These are phyloP conservation scores for Parotia lawesii DNA, from an alignment of 2,113 vertebrate genomes.

Conservation along the genomic window DNA sequence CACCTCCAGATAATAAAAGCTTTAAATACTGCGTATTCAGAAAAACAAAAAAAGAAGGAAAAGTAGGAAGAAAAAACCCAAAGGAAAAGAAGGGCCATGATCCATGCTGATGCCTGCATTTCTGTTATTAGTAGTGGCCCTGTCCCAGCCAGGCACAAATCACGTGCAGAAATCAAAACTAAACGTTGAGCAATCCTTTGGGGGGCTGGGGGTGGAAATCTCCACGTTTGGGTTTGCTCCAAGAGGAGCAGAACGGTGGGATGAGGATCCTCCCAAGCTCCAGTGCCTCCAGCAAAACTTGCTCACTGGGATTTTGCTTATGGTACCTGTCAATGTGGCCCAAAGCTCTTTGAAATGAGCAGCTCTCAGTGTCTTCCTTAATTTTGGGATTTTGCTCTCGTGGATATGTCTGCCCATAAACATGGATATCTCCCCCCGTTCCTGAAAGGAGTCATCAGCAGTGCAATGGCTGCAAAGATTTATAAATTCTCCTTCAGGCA, in stretches of 20 bases:
- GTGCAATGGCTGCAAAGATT: not conserved
- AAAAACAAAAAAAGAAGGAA: not conserved
- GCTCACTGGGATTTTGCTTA: not conserved
- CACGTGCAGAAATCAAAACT: conserved; percentile 41
- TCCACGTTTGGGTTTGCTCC: not conserved
- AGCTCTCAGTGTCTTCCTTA: not conserved
- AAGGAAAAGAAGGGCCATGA: not conserved
- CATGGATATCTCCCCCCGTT: not conserved
- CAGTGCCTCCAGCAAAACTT: not conserved
- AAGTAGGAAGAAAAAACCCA: not conserved
- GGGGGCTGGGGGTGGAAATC: not conserved
- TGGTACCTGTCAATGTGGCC: not conserved
- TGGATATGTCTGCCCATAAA: not conserved
- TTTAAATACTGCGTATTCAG: not conserved
- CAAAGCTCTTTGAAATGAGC: not conserved
- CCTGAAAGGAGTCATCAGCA: not conserved
- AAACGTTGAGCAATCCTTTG: not conserved
- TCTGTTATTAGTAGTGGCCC: conserved; percentile 51
- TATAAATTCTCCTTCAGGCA: not conserved
- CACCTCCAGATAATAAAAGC: not conserved
- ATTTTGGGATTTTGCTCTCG: not conserved
- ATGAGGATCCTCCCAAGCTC: not conserved
- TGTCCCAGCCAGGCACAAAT: conserved; percentile 33
- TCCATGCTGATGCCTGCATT: conserved; percentile 51
- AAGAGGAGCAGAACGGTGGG: not conserved